These are phyloP conservation scores for Meta bourneti DNA, from an alignment of 2,888 invertebrate species.

Conservation along the genomic window DNA sequence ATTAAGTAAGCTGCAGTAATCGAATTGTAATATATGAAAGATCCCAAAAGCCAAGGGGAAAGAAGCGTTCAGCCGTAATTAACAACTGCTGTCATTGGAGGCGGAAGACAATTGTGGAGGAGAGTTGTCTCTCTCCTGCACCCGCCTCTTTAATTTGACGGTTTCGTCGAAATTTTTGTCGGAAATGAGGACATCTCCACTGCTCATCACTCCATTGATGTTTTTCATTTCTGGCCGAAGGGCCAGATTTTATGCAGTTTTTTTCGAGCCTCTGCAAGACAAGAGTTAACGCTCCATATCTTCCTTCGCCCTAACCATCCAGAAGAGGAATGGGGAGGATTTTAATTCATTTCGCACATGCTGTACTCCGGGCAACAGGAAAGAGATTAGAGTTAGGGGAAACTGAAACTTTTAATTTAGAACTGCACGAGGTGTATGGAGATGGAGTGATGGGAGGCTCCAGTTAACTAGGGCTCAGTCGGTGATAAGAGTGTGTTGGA, in stretches of 20 bases:
- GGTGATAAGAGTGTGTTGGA: too few species aligned
- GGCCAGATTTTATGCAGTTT: constrained; percentile 10
- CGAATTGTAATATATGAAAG: constrained; percentile 66
- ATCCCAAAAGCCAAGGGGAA: constrained; percentile 43
- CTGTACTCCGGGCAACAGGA: not conserved
- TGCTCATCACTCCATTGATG: not conserved
- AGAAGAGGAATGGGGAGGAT: not conserved
- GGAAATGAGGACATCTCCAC: constrained; percentile 46
- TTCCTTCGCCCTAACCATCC: too few species aligned
- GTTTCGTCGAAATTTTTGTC: constrained; percentile 55
- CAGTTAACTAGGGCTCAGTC: too few species aligned
- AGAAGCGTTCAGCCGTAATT: constrained; percentile 62
- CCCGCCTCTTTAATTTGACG: constrained; percentile 60
- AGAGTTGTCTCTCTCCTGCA: constrained; percentile 31
- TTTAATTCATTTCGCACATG: not conserved
- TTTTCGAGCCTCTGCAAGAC: not conserved
- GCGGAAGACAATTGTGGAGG: constrained; percentile 25
- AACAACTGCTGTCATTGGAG: constrained; percentile 69
- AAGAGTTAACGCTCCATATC: too few species aligned
- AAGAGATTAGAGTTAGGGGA: not conserved
- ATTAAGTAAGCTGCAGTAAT: constrained; percentile 43
- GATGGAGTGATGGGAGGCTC: too few species aligned
- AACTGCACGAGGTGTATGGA: not conserved
- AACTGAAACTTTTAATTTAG: not conserved
- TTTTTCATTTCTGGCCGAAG: not conserved